Evolutionary conservation across 2,113 vertebrate genomes (phyloP).

Genomic region (Ochotona curzoniae): DNA sequence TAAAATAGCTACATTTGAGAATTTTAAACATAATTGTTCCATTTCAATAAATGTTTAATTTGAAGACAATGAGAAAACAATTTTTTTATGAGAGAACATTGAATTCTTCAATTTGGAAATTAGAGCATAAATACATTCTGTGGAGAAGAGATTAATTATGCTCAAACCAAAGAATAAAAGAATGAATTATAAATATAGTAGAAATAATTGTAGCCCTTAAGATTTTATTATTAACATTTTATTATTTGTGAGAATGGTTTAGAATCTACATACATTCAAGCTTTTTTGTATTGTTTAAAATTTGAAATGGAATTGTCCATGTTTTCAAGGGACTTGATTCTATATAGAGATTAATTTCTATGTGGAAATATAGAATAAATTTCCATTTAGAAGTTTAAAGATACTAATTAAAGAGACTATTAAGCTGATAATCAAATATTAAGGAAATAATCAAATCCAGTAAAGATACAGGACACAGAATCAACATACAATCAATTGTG

Average conservation of each 20-base stretch:
- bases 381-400: no score
- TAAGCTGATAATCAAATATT: no score
- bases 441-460: no score
- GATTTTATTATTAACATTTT: slow-evolving; percentile 35
- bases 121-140: background rate
- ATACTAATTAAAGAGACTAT: no score
- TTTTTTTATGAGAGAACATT: background rate
- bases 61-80: background rate
- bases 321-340: no score
- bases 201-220: slow-evolving; percentile 28
- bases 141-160: slow-evolving; percentile 44
- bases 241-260: slow-evolving; percentile 27
- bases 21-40: background rate
- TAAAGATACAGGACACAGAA: no score
- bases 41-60: slow-evolving; percentile 32
- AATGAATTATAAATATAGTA: slow-evolving; percentile 5
- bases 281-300: slow-evolving; percentile 19
- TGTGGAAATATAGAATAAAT: no score
- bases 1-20: background rate
- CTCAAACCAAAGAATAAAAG: background rate
- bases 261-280: background rate
- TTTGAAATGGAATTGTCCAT: background rate
- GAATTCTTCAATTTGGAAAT: slow-evolving; percentile 28
- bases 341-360: no score
- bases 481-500: no score